Conservation (phyloP, 1,140 invertebrate genomes). For the Sycophaga agraensis region DNA sequence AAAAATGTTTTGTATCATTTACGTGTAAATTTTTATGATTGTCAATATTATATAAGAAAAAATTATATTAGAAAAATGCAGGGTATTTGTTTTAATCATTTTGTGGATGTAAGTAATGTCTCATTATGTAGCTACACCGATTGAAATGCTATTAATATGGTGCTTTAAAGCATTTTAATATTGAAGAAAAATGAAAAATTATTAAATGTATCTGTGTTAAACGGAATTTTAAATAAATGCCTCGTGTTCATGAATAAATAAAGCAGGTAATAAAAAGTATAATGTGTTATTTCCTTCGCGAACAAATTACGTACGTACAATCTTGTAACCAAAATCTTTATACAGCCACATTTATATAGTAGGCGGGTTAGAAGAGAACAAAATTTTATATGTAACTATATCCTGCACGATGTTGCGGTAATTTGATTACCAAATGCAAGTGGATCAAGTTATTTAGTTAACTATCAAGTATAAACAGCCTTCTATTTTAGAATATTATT, state of each 20-base stretch:
- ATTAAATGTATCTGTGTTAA: no score
- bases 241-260: neutral
- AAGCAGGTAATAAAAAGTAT: neutral
- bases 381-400: slow-evolving; percentile 1
- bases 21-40: neutral
- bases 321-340: slow-evolving; percentile 9
- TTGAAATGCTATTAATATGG: no score
- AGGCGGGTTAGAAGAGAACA: neutral
- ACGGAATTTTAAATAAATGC: neutral
- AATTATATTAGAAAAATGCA: neutral
- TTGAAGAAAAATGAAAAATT: no score
- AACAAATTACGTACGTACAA: slow-evolving; percentile 15
- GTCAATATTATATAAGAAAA: neutral
- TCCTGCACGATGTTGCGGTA: neutral
- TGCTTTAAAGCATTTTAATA: no score
- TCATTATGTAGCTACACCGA: neutral
- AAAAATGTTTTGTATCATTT: neutral
- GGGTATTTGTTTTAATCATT: neutral
- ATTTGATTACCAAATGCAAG: neutral
- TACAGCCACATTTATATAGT: neutral
- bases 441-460: neutral
- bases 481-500: slow-evolving; percentile 14
- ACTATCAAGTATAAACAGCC: neutral
- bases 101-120: neutral
- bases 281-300: neutral